These are phyloP conservation scores for Heteromyza rotundicornis DNA, from an alignment of 2,888 invertebrate species.

Conservation along the genomic window DNA sequence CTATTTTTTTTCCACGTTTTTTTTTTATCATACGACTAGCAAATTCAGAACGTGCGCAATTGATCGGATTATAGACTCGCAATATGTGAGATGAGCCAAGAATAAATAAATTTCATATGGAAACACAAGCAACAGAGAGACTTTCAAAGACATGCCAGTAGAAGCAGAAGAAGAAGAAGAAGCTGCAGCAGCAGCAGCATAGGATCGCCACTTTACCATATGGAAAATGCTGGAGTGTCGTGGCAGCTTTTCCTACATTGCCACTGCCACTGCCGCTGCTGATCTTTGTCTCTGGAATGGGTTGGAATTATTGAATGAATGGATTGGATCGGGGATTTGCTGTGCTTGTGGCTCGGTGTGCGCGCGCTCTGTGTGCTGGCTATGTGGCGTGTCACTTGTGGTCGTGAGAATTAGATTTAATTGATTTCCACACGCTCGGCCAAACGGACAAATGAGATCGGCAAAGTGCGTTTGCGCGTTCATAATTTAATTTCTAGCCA, in stretches of 20 bases:
- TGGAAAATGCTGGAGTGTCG: background rate
- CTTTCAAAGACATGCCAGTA: no score
- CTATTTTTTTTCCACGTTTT: background rate
- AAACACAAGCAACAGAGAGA: no score
- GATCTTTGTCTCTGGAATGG: constrained; percentile 37
- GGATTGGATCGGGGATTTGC: background rate
- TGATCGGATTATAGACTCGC: constrained; percentile 22
- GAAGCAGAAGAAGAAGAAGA: no score
- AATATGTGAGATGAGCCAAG: background rate
- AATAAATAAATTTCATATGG: background rate
- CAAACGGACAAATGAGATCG: constrained; percentile 42
- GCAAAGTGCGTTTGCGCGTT: constrained; percentile 18
- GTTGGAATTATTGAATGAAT: constrained; percentile 30
- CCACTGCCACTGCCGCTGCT: constrained; percentile 14
- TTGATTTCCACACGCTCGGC: constrained; percentile 60
- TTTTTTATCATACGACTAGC: constrained; percentile 1
- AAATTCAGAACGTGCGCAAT: constrained; percentile 24
- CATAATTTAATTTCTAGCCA: background rate
- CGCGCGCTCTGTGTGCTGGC: no score
- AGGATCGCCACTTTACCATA: background rate
- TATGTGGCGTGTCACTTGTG: constrained; percentile 38
- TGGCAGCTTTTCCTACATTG: background rate
- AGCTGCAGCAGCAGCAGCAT: background rate
- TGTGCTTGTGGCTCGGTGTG: background rate
- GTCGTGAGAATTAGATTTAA: constrained; percentile 62